Percentiles rank a stretch among this genome's conserved stretches.
Conservation (phyloP, 2,113 vertebrate species). For the Percina caprodes region DNA sequence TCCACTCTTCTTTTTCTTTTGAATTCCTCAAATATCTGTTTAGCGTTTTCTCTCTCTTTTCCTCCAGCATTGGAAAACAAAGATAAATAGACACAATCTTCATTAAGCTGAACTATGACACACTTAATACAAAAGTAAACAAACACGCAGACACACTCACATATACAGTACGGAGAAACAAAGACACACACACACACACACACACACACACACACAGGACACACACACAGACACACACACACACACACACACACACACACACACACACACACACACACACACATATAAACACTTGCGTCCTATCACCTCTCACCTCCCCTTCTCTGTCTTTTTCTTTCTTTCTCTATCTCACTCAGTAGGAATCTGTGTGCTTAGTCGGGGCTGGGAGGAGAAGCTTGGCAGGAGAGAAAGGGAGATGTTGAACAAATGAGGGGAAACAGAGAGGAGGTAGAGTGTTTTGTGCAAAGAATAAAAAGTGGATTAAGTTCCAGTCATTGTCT, state of each 20-base stretch:
- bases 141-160: constrained; percentile 18
- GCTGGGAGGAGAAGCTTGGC: constrained; percentile 75
- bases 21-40: constrained; percentile 57
- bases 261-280: constrained; percentile 9
- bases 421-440: constrained; percentile 71
- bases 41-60: constrained; percentile 32
- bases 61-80: constrained; percentile 55
- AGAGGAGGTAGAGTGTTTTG: constrained; percentile 56
- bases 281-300: constrained; percentile 53
- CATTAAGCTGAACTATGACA: constrained; percentile 44
- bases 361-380: constrained; percentile 72
- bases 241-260: constrained; percentile 32
- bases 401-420: constrained; percentile 51
- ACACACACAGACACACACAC: neutral
- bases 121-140: constrained; percentile 47
- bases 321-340: constrained; percentile 18
- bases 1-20: constrained; percentile 5
- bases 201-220: constrained; percentile 25
- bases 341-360: constrained; percentile 77
- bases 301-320: constrained; percentile 66
- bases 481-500: constrained; percentile 58
- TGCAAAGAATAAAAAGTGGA: constrained; percentile 55
- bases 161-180: neutral
- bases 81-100: constrained; percentile 50
- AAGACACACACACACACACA: neutral